Percentiles rank a stretch among this genome's conserved stretches.
phyloP scores from a whole-genome alignment of 2,797 vertebrate genomes.

The Triplophysa bombifrons region DNA sequence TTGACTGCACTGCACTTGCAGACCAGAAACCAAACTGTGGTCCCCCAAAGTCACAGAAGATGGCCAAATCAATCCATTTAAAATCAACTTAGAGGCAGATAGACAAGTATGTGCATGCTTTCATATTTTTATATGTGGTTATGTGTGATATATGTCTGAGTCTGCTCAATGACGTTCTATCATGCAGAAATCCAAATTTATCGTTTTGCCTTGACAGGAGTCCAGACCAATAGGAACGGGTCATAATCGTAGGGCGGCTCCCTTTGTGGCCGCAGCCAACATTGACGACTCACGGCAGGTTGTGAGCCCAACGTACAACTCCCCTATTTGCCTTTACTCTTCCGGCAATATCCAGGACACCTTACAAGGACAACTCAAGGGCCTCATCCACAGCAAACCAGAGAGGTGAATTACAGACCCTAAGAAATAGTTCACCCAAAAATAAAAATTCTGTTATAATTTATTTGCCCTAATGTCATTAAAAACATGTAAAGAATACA shows the following conservation, averaged over 20 bases:
- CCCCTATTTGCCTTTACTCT: conserved; percentile 97
- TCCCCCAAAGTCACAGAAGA: conserved; percentile 86
- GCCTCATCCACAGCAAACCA: conserved; percentile 82
- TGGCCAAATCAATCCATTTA: conserved; percentile 84
- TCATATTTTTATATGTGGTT: neutral
- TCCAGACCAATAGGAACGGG: conserved; percentile 88
- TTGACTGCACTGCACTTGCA: conserved; percentile 59
- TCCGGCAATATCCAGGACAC: conserved; percentile 97
- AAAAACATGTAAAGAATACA: too few species aligned
- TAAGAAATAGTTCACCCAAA: neutral
- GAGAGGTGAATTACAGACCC: conserved; percentile 78
- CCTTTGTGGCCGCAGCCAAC: conserved; percentile 94
- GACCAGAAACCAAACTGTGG: conserved; percentile 88
- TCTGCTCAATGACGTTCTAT: neutral
- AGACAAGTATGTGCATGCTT: conserved; percentile 81
- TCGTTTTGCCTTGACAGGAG: conserved; percentile 84
- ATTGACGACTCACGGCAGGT: conserved; percentile 96
- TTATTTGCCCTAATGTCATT: too few species aligned
- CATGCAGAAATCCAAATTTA: conserved; percentile 49
- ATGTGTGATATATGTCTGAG: neutral
- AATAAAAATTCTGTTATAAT: too few species aligned
- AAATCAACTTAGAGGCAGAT: conserved; percentile 90
- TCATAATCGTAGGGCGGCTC: conserved; percentile 93
- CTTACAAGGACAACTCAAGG: conserved; percentile 92
- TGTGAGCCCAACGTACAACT: conserved; percentile 97